Percentiles rank a stretch among this genome's conserved stretches.
Conservation (phyloP, 1,140 invertebrate species). For the Drosophila lacertosa region DNA sequence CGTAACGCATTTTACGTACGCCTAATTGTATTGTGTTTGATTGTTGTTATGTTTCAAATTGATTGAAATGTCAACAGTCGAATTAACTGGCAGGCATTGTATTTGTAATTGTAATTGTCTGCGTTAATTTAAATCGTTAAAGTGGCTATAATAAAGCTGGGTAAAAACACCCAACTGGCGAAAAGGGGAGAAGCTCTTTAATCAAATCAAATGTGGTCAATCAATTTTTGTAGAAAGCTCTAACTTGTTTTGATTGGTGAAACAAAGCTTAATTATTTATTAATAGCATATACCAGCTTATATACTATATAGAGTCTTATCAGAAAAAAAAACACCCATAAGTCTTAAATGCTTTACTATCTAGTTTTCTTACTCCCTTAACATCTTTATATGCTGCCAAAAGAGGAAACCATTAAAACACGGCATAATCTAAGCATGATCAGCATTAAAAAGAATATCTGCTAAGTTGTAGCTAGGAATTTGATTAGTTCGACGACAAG, state of each 20-base stretch:
- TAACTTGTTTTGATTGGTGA: too few relatives aligned
- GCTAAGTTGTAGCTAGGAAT: background rate
- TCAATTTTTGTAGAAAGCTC: too few relatives aligned
- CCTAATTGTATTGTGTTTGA: conserved; percentile 34
- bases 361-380: too few relatives aligned
- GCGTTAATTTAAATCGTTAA: background rate
- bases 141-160: background rate
- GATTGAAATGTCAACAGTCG: conserved; percentile 36
- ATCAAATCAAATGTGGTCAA: background rate
- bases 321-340: too few relatives aligned
- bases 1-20: conserved; percentile 47
- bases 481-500: background rate
- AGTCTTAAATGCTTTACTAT: too few relatives aligned
- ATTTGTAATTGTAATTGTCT: background rate
- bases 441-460: conserved; percentile 5
- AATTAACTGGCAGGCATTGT: conserved; percentile 10
- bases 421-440: conserved; percentile 28
- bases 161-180: background rate
- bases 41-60: conserved; percentile 33
- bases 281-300: too few relatives aligned
- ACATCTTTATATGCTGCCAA: too few relatives aligned
- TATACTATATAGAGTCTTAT: too few relatives aligned
- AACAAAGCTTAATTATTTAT: too few relatives aligned
- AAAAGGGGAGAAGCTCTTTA: background rate
- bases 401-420: too few relatives aligned